These are phyloP conservation scores for Drosophila cognata DNA, from an alignment of 2,888 invertebrate genomes.

Conservation along the genomic window DNA sequence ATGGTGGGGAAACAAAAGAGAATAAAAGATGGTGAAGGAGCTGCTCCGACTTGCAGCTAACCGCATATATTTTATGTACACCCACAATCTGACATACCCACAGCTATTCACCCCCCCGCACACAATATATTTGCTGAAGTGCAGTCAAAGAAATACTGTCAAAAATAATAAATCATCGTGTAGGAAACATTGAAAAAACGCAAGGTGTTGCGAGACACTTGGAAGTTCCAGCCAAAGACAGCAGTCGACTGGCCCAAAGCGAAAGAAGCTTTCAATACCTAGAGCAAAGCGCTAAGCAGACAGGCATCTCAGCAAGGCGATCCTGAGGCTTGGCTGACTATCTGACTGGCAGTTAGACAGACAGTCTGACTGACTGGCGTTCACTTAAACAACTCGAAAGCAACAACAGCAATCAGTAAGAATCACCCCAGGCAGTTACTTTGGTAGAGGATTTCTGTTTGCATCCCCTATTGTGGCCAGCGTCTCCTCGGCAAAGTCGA, in stretches of 20 bases:
- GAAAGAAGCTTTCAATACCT: conserved; percentile 63
- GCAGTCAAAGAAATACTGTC: conserved; percentile 53
- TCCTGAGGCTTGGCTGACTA: conserved; percentile 52
- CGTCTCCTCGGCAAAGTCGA: conserved; percentile 26
- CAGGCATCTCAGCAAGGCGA: conserved; percentile 33
- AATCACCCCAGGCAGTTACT: conserved; percentile 15
- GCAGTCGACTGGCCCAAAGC: conserved; percentile 39
- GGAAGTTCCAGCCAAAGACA: conserved; percentile 22
- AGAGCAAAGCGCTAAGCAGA: conserved; percentile 66
- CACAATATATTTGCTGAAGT: conserved; percentile 21
- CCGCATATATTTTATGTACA: conserved; percentile 36
- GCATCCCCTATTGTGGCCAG: conserved; percentile 31
- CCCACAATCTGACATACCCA: neutral
- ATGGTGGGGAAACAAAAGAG: conserved; percentile 9
- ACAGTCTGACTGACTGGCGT: conserved; percentile 14
- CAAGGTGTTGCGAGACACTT: conserved; percentile 37
- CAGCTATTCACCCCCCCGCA: neutral
- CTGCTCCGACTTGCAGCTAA: conserved; percentile 22
- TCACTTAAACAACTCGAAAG: conserved; percentile 34
- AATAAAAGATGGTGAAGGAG: conserved; percentile 61
- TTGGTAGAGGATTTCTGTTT: conserved; percentile 22
- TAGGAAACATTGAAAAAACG: conserved; percentile 45
- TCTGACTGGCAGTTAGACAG: conserved; percentile 24
- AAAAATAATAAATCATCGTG: conserved; percentile 72
- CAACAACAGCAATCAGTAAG: conserved; percentile 23